Evolutionary conservation across 2,113 vertebrate genomes (phyloP).

Genomic region (Vanacampus margaritifer): DNA sequence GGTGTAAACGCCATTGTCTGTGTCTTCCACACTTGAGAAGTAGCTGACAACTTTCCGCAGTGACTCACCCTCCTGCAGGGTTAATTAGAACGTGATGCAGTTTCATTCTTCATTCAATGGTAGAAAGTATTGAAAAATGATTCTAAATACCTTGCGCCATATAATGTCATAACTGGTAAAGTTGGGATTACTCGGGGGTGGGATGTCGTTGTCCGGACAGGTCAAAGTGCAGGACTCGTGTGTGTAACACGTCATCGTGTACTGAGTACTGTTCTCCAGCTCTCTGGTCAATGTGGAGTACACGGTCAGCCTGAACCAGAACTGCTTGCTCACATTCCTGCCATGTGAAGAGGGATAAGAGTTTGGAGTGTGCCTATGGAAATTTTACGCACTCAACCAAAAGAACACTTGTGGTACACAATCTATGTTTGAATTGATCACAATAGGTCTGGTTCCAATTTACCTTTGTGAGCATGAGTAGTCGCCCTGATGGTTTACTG

Average conservation of each 20-base stretch:
- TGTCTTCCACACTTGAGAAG: constrained; percentile 9
- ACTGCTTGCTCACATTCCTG: constrained; percentile 21
- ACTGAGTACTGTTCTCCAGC: not conserved
- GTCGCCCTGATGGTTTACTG: constrained; percentile 43
- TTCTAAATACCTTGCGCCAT: constrained; percentile 49
- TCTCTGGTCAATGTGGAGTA: constrained; percentile 1
- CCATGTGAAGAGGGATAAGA: not conserved
- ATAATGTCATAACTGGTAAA: constrained; percentile 2
- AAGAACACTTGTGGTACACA: not conserved
- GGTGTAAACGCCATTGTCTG: constrained; percentile 34
- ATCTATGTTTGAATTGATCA: not conserved
- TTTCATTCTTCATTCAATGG: not conserved
- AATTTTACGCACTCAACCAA: not conserved
- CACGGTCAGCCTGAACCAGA: constrained; percentile 34
- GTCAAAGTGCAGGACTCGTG: constrained; percentile 1
- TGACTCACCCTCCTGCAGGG: constrained; percentile 10
- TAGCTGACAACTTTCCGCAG: rapidly evolving
- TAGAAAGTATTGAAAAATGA: not conserved
- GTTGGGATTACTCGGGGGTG: not conserved
- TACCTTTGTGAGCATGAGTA: constrained; percentile 54
- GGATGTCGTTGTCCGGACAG: constrained; percentile 3
- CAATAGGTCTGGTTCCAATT: not conserved
- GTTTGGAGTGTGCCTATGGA: not conserved
- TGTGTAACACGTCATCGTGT: not conserved
- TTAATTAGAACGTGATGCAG: not conserved